Evolutionary conservation across 2,797 vertebrate species (phyloP), one percentile per base, ranked within the genome.

Genomic region (Hoplostethus atlanticus): DNA sequence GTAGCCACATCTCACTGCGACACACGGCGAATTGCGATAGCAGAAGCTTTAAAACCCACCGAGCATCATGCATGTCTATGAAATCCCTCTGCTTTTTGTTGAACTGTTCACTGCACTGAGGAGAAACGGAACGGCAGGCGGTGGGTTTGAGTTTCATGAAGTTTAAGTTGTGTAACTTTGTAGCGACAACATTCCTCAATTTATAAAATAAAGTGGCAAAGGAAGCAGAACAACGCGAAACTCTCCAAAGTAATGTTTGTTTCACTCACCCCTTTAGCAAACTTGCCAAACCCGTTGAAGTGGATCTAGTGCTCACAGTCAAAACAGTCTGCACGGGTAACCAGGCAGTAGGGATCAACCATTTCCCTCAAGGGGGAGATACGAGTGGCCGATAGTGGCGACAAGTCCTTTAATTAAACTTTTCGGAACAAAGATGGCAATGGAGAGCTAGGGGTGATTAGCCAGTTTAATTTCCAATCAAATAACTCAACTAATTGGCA

Each of bases 301-400:
- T 4, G 0, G 3, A 6, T 3, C 1, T 15, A 34, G 34, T 34
- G 21, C 31, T 7, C 28, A 0, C 80, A 77, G 64, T 86, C 84
- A 80, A 21, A 77, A 48, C 10, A 70, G 1, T 36, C 28, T 0
- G 36, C 75, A 73, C 50, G 2, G 55, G 13, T 62, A 69, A 4
- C 42, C n/a, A 38, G 15, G 30, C 44, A 10, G 34, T 0, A 0
- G 34, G 76, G 52, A 58, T 5, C 47, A 71, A 82, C 90, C 86
- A 91, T 76, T 71, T 10, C n/a, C 8, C 2, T 0, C 0, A n/a
- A 40, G 30, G 51, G 71, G 44, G 3, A 11, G 11, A 13, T 16
- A 31, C 52, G 28, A 55, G 12, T 53, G 4, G 4, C 51, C 3
- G 1, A 8, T 21, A n/a, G 3, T 6, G 28, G 25, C 0, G 0